Evolutionary conservation across 2,888 invertebrate species (phyloP), one percentile per base, ranked within the genome.

Genomic region (Ditula angustiorana): DNA sequence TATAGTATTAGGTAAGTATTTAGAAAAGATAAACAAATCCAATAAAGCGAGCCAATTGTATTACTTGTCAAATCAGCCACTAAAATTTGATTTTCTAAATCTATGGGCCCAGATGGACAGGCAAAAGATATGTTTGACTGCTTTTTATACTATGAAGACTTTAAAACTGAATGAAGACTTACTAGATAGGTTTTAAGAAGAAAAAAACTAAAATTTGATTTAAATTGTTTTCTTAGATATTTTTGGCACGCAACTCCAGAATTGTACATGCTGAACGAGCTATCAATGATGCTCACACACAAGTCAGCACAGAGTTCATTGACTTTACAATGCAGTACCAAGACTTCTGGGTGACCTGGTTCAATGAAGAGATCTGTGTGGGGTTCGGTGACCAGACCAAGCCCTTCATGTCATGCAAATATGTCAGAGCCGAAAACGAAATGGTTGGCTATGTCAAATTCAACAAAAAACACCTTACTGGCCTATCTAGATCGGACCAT

Each of bases 391-490:
- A 56, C 7, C 26, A 28, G 16, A n/a, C 21, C 0, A 21, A 47
- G 5, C 61, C 61, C 5, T 61, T 61, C 47, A 47, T 61, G 19
- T 47, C 7, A 19, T 23, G 19, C 33, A 35, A 44, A 28, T 35
- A 56, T 28, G 3, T 7, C 28, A 16, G 11, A 10, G 16, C 13
- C 1, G 10, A 50, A 50, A 1, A 50, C 19, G 46, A n/a, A 23
- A 24, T 16, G 41, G 71, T 80, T 66, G 80, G 80, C 55, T 82
- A 77, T 75, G 61, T 85, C 10, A 81, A 80, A 33, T 83, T 84
- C 67, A 61, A 19, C 41, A 67, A 65, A 70, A 71, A 0, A 64
- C 66, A 28, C 66, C 71, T 46, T 47, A 19, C 5, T 2, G 49
- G 5, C 11, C 46, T 7, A 65, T 58, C 23, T 1, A 19, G 16